Base-by-base conservation (phyloP, 2,888 invertebrate species). In the Zele albiditarsus region DNA sequence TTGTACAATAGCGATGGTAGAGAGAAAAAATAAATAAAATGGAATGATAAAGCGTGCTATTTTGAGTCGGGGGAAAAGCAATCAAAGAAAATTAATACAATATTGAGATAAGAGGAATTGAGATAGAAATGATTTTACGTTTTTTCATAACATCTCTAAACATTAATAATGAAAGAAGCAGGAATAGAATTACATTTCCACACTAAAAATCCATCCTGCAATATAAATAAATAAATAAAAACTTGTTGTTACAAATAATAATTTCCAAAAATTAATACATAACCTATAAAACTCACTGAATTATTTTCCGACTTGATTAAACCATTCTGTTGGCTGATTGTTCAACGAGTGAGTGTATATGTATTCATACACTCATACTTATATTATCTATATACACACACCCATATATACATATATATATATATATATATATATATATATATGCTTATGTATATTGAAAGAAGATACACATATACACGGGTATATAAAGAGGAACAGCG, bases 231-330 rank as follows among this genome's bases (percentile, higher is more conserved):
- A n/a, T n/a, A 53, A n/a, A 53, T 53, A 20, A 53, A 53, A 53
- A 20, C 12, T 38, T 12, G 12, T 0, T 12, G 12, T 8, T 8
- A 12, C 38, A 12, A 12, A 38, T 38, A 12, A 53, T n/a, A 1
- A n/a, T 53, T 20, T 14, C n/a, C 23, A 53, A 53, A 20, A 53
- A 53, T 53, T 8, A 53, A 20, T 5, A 2, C n/a, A 53, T 53
- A 46, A 46, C 62, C 42, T 46, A 10, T 8, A 53, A 10, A 25
- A 28, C 46, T 42, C 42, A 27, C 27, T 62, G 60, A 71, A 71
- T 71, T 62, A 71, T 71, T 60, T 62, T 60, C 42, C n/a, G 60
- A 71, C 62, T 71, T 71, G 71, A 71, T 71, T 71, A 42, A 71
- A 69, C 53, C 58, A 69, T 69, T 33, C 69, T 58, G 57, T 69